Evolutionary conservation across 2,113 vertebrate genomes (phyloP).

Genomic region (Rhynchomys soricoides): DNA sequence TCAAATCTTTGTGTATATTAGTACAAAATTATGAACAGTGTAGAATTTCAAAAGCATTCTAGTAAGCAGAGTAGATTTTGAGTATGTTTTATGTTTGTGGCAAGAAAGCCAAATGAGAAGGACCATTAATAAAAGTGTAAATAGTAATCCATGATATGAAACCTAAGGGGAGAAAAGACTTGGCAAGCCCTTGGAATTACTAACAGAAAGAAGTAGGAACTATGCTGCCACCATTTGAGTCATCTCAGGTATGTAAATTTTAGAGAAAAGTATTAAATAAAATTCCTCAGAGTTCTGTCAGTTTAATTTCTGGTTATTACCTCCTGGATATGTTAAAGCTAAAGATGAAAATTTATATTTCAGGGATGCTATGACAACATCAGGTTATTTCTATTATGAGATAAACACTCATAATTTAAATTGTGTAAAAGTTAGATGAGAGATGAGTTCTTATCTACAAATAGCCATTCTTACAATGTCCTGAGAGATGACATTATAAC

Average conservation of each 20-base stretch:
- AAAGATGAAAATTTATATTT: background rate
- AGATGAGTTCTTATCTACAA: background rate
- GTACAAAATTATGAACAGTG: background rate
- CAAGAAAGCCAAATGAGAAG: background rate
- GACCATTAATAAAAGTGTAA: background rate
- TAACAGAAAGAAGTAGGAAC: background rate
- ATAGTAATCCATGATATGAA: background rate
- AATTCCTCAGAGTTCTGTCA: background rate
- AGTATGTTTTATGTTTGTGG: background rate
- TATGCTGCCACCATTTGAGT: background rate
- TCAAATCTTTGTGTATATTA: background rate
- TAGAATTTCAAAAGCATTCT: background rate
- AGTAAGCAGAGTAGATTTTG: background rate
- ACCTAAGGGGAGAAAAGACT: background rate
- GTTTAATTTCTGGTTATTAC: background rate
- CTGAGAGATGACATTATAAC: accelerated
- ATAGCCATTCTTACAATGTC: background rate
- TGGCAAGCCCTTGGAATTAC: background rate
- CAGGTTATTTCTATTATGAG: background rate
- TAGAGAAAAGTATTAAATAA: background rate
- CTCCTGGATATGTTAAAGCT: background rate
- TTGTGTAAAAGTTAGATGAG: background rate
- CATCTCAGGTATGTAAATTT: background rate
- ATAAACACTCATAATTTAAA: background rate
- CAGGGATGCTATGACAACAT: background rate